Evolutionary conservation across 2,888 invertebrate genomes (phyloP).

Genomic region (Mimas tiliae): DNA sequence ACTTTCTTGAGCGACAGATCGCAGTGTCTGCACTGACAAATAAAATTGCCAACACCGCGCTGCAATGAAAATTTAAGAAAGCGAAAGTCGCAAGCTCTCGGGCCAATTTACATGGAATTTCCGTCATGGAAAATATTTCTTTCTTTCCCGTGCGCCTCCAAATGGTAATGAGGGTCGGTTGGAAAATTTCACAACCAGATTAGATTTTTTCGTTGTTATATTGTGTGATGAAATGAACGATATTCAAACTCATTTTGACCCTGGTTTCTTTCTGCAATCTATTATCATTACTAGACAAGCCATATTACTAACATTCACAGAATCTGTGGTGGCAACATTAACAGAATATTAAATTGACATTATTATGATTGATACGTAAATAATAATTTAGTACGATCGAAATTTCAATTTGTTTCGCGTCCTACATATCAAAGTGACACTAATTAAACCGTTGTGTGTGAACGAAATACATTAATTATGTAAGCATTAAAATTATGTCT

Average conservation of each 20-base stretch:
- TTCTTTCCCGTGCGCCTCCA: slow-evolving; percentile 66
- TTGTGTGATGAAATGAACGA: slow-evolving; percentile 56
- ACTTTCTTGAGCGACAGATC: slow-evolving; percentile 47
- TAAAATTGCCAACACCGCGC: slow-evolving; percentile 51
- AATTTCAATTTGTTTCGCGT: slow-evolving; percentile 17
- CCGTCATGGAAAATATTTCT: slow-evolving; percentile 69
- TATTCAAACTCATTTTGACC: slow-evolving; percentile 47
- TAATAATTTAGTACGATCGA: slow-evolving; percentile 34
- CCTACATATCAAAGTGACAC: slow-evolving; percentile 7
- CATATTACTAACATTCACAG: background rate
- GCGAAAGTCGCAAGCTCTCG: slow-evolving; percentile 62
- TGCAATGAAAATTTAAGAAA: slow-evolving; percentile 64
- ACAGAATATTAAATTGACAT: slow-evolving; percentile 25
- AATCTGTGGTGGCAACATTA: background rate
- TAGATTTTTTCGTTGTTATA: slow-evolving; percentile 64
- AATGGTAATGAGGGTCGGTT: slow-evolving; percentile 76
- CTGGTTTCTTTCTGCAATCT: slow-evolving; percentile 29
- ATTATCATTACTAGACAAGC: background rate
- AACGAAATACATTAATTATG: background rate
- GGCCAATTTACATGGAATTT: slow-evolving; percentile 79
- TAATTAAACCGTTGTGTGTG: slow-evolving; percentile 5
- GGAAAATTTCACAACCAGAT: slow-evolving; percentile 71
- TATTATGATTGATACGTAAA: slow-evolving; percentile 21
- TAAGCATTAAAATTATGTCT: slow-evolving; percentile 2
- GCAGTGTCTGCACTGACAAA: slow-evolving; percentile 54